A percentile compares a stretch with the other conserved stretches of the same genome.
These are phyloP conservation scores for Hofmannophila pseudospretella DNA, from an alignment of 2,888 invertebrate species.

Conservation along the genomic window DNA sequence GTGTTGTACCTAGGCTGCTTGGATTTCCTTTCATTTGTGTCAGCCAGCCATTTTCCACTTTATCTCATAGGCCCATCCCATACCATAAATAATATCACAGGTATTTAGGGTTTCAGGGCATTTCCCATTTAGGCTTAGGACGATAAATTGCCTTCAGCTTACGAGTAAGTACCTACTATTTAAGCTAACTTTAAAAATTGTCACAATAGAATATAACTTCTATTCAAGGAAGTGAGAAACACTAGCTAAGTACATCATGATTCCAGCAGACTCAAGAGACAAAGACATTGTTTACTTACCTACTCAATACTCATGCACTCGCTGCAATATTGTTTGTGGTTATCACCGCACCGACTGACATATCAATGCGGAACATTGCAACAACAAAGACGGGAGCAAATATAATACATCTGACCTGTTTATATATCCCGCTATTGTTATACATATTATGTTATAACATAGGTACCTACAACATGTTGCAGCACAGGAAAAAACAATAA, in stretches of 20 bases:
- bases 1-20: too few species aligned
- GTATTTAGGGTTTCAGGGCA: too few species aligned
- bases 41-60: too few species aligned
- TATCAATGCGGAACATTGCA: conserved; percentile 11
- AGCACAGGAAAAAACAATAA: too few species aligned
- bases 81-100: too few species aligned
- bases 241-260: conserved; percentile 29
- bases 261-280: conserved; percentile 26
- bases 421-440: conserved; percentile 8
- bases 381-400: neutral
- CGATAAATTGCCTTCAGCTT: too few species aligned
- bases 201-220: conserved; percentile 14
- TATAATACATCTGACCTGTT: conserved; percentile 5
- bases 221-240: conserved; percentile 30
- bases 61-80: too few species aligned
- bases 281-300: conserved; percentile 53
- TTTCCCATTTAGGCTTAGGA: too few species aligned
- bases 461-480: too few species aligned
- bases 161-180: neutral
- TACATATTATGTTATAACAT: too few species aligned
- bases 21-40: too few species aligned
- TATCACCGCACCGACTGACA: conserved; percentile 11
- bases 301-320: conserved; percentile 19
- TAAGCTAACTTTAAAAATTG: conserved; percentile 6
- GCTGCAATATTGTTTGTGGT: conserved; percentile 16